These are phyloP conservation scores for Antechinus stuartii DNA, from an alignment of 2,113 vertebrate species.

Conservation along the genomic window DNA sequence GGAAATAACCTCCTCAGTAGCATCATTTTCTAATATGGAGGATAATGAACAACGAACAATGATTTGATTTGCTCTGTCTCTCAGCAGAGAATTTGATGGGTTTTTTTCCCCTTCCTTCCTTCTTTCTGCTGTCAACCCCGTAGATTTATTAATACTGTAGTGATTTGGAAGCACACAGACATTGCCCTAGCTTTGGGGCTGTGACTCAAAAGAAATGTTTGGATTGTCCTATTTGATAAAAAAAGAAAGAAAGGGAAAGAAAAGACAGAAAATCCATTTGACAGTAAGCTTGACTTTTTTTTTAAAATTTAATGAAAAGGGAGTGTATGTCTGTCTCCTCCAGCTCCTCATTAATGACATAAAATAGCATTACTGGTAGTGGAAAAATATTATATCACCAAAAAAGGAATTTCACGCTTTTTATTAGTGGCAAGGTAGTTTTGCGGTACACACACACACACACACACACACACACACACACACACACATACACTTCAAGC, in stretches of 20 bases:
- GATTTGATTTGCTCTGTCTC: slow-evolving; percentile 72
- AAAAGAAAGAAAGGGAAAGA: slow-evolving; percentile 24
- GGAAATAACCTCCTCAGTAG: slow-evolving; percentile 63
- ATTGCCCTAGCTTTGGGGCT: slow-evolving; percentile 62
- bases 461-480: background rate
- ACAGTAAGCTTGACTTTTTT: slow-evolving; percentile 61
- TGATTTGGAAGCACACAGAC: slow-evolving; percentile 68
- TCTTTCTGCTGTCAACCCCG: slow-evolving; percentile 49
- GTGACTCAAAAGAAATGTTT: slow-evolving; percentile 74
- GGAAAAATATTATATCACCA: slow-evolving; percentile 60
- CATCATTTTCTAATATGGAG: slow-evolving; percentile 69
- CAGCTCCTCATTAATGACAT: slow-evolving; percentile 62
- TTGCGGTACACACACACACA: slow-evolving; percentile 31
- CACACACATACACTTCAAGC: slow-evolving; percentile 32
- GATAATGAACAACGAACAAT: slow-evolving; percentile 71
- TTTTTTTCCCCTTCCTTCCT: background rate
- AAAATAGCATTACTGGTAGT: slow-evolving; percentile 52
- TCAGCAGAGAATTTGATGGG: slow-evolving; percentile 59
- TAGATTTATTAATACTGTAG: slow-evolving; percentile 69
- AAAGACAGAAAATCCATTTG: slow-evolving; percentile 51
- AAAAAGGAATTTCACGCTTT: slow-evolving; percentile 49
- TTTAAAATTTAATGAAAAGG: slow-evolving; percentile 61
- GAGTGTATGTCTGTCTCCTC: slow-evolving; percentile 47
- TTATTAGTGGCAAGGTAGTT: slow-evolving; percentile 58
- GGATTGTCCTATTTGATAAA: slow-evolving; percentile 68